Evolutionary conservation across 1,140 invertebrate species (phyloP), one percentile per base, ranked within the genome.

Genomic region (Trichomalopsis sarcophagae): DNA sequence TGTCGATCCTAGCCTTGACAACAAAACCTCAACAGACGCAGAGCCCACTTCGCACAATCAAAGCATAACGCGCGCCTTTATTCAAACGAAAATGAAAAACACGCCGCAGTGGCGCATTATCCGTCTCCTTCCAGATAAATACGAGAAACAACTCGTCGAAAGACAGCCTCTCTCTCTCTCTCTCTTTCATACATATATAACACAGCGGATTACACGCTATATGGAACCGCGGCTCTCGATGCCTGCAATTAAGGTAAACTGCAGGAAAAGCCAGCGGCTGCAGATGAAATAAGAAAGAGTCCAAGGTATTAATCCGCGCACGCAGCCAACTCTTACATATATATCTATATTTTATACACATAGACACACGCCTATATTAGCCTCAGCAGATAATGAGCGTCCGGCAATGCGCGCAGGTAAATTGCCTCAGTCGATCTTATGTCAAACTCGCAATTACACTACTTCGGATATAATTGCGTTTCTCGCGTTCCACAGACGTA

Each of bases 191-290:
- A 9, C 5, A 44, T 44, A 44, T 44, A 44, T 44, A 44, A 50
- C 14, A 50, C 10, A 50, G 2, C 55, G 55, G 55, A 62, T 62
- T 62, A n/a, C 17, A 62, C 55, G 17, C 55, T 62, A n/a, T 62
- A 62, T 62, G 55, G 55, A 62, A 62, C 55, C 17, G 55, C 55
- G 21, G 14, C 17, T 4, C 13, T 40, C 55, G 6, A 21, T 62
- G 55, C 55, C 55, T 62, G 55, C 55, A 62, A 62, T 62, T 62
- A 62, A 62, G 55, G 55, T n/a, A 62, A 62, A 62, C 55, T 62
- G 55, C 55, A 62, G 55, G 55, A 62, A 62, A 62, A 62, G 55
- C 55, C 55, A 62, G 55, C 55, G 55, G 55, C 55, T 62, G 55
- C 55, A 62, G 55, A 62, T n/a, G 55, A 21, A 62, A 62, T n/a